Percentiles rank a stretch among this genome's conserved stretches.
These are phyloP conservation scores for Anolis sagrei DNA, from an alignment of 2,113 vertebrate genomes.

Conservation along the genomic window DNA sequence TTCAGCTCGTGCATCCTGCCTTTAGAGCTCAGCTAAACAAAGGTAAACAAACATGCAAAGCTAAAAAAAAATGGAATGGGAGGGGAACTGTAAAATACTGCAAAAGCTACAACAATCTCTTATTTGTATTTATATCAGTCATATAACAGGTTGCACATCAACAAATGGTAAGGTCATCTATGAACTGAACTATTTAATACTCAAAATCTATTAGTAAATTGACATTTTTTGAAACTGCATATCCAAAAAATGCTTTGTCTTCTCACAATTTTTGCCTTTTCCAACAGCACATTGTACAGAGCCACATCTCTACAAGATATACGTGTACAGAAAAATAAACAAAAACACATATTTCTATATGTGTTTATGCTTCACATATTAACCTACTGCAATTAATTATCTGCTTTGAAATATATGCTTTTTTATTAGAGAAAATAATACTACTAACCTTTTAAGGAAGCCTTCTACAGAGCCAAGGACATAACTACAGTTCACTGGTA, in stretches of 20 bases:
- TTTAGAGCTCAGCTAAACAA: neutral
- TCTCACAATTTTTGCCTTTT: neutral
- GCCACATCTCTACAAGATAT: neutral
- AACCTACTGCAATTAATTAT: neutral
- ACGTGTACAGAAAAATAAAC: neutral
- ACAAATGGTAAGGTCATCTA: neutral
- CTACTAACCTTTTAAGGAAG: conserved; percentile 37
- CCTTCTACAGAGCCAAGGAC: neutral
- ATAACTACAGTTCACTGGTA: neutral
- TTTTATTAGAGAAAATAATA: conserved; percentile 1
- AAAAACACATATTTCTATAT: neutral
- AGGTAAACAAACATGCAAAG: neutral
- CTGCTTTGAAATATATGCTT: too few species aligned
- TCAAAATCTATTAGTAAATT: neutral
- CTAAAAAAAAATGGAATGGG: neutral
- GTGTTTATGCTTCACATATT: neutral
- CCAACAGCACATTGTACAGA: neutral
- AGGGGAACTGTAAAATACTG: neutral
- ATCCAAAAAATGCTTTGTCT: neutral
- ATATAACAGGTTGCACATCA: neutral
- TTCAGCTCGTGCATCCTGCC: neutral
- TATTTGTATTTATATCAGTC: conserved; percentile 13
- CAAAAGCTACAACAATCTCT: neutral
- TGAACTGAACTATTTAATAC: neutral
- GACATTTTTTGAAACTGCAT: neutral